Base-by-base conservation (phyloP, 1,140 invertebrate genomes). In the Gonioctena quinquepunctata region DNA sequence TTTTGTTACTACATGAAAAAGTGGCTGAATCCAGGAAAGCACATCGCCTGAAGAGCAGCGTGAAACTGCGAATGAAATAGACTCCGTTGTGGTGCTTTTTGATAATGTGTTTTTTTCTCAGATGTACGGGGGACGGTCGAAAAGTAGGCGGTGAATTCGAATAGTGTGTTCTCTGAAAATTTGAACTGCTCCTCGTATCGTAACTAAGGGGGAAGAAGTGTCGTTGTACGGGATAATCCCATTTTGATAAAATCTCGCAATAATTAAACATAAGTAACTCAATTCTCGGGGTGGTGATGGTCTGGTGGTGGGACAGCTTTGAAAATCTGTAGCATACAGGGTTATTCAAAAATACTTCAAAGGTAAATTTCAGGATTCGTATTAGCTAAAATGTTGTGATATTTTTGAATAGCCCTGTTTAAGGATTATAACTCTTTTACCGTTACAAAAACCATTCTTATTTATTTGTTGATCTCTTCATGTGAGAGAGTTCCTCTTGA, bases 1-100 rank as follows among this genome's bases (percentile, higher is more conserved):
- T 94, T 94, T 86, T 94, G 92, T 82, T 95, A 95, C 84, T 94
- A 93, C 86, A 94, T 94, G 91, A 93, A 93, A 81, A 94, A 94
- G 82, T 96, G 93, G 93, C 87, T 94, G 82, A 88, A 90, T 73
- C 93, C 93, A 18, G 87, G 90, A 67, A 95, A 95, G 83, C 90
- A 92, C 81, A 88, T 93, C 86, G 89, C 90, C 79, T 93, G 88
- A 89, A 50, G n/a, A n/a, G n/a, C 1, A 26, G 11, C 7, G 52
- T 16, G 22, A 54, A 16, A 4, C 13, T 18, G 6, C 6, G 8
- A 22, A 16, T 19, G 4, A n/a, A n/a, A 66, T 27, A 59, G 54
- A 67, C 66, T 59, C 54, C 33, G 11, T 54, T 48, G n/a, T 59
- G 66, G 50, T 67, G 50, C 16, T 56, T 42, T 42, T n/a, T 4